These are phyloP conservation scores for Chionoecetes opilio DNA, from an alignment of 1,140 invertebrate species.

Conservation along the genomic window DNA sequence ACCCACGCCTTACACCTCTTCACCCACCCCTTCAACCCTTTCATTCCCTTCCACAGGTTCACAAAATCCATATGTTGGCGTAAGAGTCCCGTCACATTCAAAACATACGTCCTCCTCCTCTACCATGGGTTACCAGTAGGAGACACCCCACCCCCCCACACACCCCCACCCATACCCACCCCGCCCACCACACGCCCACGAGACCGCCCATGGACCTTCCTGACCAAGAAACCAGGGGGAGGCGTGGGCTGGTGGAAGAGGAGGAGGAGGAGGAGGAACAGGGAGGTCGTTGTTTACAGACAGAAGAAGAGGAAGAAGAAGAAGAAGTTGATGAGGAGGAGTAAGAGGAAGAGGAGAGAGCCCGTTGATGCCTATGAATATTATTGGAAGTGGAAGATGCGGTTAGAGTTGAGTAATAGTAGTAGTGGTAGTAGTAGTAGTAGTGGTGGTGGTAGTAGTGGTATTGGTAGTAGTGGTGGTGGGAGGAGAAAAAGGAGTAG, in stretches of 20 bases:
- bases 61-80: conserved; percentile 16
- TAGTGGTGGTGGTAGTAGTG: too few species aligned
- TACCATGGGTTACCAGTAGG: conserved; percentile 56
- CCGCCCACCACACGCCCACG: conserved; percentile 32
- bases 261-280: conserved; percentile 22
- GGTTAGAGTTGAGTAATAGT: background rate
- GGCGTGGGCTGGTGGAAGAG: background rate
- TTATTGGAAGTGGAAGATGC: conserved; percentile 43
- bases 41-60: conserved; percentile 40
- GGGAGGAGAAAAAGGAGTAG: background rate
- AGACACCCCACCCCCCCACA: background rate
- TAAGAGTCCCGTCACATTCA: conserved; percentile 41
- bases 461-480: too few species aligned
- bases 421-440: too few species aligned
- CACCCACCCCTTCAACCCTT: background rate
- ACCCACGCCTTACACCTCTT: background rate
- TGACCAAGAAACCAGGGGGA: background rate
- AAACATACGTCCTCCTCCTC: conserved; percentile 9
- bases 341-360: conserved; percentile 28
- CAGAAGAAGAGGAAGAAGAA: background rate
- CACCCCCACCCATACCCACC: background rate
- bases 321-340: background rate
- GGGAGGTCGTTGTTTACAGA: background rate
- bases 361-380: background rate
- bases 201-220: background rate